Evolutionary conservation across 2,888 invertebrate genomes (phyloP), one percentile per base, ranked within the genome.

Genomic region (Callyntrura guangdongensis): DNA sequence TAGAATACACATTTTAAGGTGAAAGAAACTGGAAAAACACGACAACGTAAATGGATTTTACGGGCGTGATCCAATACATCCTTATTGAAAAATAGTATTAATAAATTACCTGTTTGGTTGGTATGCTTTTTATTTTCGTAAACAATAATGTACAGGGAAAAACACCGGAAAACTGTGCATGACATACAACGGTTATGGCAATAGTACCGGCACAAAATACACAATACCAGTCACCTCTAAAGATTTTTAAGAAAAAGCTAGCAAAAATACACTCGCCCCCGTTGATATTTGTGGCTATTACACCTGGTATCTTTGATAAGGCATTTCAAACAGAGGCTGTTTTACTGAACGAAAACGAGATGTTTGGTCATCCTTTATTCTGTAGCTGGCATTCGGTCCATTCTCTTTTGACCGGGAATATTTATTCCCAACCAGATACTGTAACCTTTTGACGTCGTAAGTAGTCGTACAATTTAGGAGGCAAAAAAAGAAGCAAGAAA

Each of bases 31-130:
- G 47, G 36, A 17, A 22, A 17, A 2, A n/a, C 20, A 67, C 1
- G 64, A 69, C 53, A 14, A 12, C 53, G 11, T 53, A 53, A 53
- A 53, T 84, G 74, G 77, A 9, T 8, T 27, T 17, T 25, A 45
- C 47, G 22, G 45, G 49, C 74, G 49, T 49, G 74, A 74, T 74
- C 74, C 12, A 36, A 36, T 36, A 36, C 36, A 36, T 49, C 45
- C 47, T 74, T 84, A 89, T 84, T 84, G 47, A 49, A 77, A 84
- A 64, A n/a, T 83, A 69, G 64, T 74, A 74, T 74, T 74, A 49
- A 11, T 22, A 77, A 77, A 79, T 79, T 77, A 22, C 25, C 20
- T 61, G 25, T 2, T 36, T 36, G 36, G 36, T 36, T 36, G 36
- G 36, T 36, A 36, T 86, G 56, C 25, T 72, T 14, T 72, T 72